Conservation (phyloP, 2,113 vertebrate species). For the Gnathonemus echidnorhynchus region DNA sequence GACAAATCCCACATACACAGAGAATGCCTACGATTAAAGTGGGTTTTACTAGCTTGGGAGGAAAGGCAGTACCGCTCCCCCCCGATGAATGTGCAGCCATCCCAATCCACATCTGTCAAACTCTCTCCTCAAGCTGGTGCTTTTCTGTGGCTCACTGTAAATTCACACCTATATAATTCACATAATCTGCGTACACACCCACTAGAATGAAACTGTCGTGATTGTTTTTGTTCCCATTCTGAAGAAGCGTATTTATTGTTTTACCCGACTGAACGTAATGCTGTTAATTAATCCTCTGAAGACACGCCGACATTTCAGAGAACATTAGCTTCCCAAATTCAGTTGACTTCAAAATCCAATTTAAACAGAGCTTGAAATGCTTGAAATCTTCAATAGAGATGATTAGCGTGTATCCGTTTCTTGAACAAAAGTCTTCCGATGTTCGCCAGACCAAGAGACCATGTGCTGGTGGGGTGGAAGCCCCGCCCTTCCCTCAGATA, state of each 20-base stretch:
- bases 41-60: not conserved
- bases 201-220: not conserved
- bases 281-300: not conserved
- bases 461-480: not conserved
- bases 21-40: not conserved
- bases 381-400: not conserved
- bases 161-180: not conserved
- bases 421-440: not conserved
- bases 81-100: not conserved
- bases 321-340: not conserved
- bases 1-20: not conserved
- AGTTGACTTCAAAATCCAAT: not conserved
- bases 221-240: not conserved
- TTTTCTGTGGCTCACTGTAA: not conserved
- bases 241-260: not conserved
- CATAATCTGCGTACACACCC: not conserved
- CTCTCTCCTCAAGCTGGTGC: not conserved
- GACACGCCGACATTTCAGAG: not conserved
- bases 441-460: not conserved
- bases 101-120: not conserved
- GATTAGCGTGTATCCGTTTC: not conserved
- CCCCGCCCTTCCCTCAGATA: not conserved
- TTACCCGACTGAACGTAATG: not conserved
- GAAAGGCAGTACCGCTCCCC: not conserved
- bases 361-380: not conserved